A percentile compares a stretch with the other conserved stretches of the same genome.
Conservation (phyloP, 1,140 invertebrate species). For the Papilio machaon region DNA sequence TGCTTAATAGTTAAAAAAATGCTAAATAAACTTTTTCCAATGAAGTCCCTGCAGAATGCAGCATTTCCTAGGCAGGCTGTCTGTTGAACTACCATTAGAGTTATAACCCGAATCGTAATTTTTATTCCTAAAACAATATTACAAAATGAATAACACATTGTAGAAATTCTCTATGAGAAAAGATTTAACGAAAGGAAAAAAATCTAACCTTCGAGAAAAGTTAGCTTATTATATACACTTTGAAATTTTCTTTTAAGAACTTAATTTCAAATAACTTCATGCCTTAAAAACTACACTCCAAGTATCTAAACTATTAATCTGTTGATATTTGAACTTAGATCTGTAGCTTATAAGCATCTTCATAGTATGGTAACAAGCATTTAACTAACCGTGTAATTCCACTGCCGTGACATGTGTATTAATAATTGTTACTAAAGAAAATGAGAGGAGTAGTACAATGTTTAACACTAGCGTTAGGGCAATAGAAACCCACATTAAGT, state of each 20-base stretch:
- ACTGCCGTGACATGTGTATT: too few relatives aligned
- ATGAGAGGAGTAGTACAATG: too few relatives aligned
- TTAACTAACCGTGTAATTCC: not conserved
- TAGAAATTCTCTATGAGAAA: not conserved
- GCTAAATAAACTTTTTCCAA: constrained; percentile 15
- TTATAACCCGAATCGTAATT: constrained; percentile 24
- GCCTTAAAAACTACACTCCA: too few relatives aligned
- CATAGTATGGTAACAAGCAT: too few relatives aligned
- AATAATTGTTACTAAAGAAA: not conserved
- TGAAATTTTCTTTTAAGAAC: constrained; percentile 73
- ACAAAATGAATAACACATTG: not conserved
- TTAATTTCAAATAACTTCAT: too few relatives aligned
- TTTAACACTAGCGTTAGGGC: not conserved
- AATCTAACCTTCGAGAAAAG: too few relatives aligned
- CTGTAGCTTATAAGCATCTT: too few relatives aligned
- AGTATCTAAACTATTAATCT: too few relatives aligned
- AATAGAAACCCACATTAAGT: not conserved
- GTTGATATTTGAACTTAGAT: too few relatives aligned
- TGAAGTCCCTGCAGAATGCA: constrained; percentile 16
- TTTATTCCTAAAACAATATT: not conserved
- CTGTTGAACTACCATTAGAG: not conserved
- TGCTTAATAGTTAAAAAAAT: not conserved
- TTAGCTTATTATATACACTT: too few relatives aligned
- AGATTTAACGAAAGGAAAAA: too few relatives aligned
- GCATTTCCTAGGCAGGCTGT: constrained; percentile 2